Percentiles rank a stretch among this genome's conserved stretches.
phyloP scores from a whole-genome alignment of 2,113 vertebrate genomes.

The Rynchops niger region DNA sequence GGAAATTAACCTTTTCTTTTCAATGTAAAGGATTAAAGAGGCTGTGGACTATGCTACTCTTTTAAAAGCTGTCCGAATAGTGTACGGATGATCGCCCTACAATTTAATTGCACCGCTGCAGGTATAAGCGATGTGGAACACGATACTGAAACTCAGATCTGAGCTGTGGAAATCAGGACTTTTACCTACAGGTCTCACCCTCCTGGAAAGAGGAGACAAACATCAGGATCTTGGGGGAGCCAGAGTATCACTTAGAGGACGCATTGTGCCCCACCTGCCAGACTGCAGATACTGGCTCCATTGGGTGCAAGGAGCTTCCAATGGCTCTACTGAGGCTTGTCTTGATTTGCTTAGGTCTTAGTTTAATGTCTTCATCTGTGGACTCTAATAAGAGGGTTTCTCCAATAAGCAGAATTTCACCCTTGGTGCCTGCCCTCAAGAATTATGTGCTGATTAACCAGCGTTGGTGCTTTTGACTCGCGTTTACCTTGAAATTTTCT shows the following conservation, averaged over 20 bases:
- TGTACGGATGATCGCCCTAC: neutral
- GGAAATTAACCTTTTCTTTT: neutral
- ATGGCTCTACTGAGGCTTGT: neutral
- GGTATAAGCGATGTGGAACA: neutral
- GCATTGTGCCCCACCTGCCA: neutral
- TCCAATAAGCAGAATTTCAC: neutral
- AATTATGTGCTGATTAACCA: neutral
- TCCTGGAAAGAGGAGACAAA: neutral
- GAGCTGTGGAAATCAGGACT: neutral
- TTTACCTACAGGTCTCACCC: neutral
- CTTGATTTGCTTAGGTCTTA: neutral
- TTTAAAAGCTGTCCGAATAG: neutral
- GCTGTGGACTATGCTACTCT: neutral
- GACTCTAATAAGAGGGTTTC: neutral
- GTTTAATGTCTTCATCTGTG: neutral
- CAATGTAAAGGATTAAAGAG: neutral
- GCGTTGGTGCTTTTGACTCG: fast-evolving
- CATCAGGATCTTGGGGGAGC: neutral
- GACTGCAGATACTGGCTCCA: neutral
- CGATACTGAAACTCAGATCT: neutral
- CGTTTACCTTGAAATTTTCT: neutral
- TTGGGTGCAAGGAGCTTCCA: neutral
- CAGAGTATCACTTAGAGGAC: neutral
- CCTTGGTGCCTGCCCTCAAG: neutral
- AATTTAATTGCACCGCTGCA: neutral